phyloP scores from a whole-genome alignment of 2,113 vertebrate species.

The Acanthisitta chloris region DNA sequence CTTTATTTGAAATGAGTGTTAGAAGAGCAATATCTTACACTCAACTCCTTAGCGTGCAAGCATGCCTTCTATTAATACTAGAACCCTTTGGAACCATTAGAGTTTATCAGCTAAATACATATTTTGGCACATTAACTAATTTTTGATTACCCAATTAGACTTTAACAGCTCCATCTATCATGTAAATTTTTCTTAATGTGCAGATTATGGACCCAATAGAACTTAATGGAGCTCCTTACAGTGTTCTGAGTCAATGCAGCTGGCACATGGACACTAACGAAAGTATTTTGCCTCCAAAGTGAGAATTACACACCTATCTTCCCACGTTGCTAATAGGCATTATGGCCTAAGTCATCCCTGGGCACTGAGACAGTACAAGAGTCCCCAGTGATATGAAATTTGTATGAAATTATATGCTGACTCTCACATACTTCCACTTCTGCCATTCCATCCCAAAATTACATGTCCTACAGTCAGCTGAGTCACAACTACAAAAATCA shows the following conservation, averaged over 20 bases:
- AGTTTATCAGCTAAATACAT: slow-evolving; percentile 70
- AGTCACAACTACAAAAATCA: not conserved
- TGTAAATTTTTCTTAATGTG: slow-evolving; percentile 65
- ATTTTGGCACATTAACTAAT: slow-evolving; percentile 71
- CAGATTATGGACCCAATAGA: slow-evolving; percentile 67
- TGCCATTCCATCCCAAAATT: not conserved
- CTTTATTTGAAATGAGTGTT: not conserved
- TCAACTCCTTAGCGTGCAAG: slow-evolving; percentile 33
- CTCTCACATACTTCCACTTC: not conserved
- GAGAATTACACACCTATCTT: not conserved
- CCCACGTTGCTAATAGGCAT: not conserved
- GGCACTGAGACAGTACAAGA: not conserved
- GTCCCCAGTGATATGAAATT: not conserved
- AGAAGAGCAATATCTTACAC: slow-evolving; percentile 29
- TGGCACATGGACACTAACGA: slow-evolving; percentile 40
- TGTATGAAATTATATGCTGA: not conserved
- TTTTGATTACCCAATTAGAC: slow-evolving; percentile 70
- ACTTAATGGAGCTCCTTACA: slow-evolving; percentile 66
- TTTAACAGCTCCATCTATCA: slow-evolving; percentile 67
- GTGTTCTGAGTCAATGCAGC: slow-evolving; percentile 49
- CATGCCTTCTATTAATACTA: slow-evolving; percentile 52
- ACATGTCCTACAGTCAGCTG: not conserved
- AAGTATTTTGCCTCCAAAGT: not conserved
- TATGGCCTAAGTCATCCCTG: not conserved
- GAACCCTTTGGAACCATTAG: slow-evolving; percentile 62